Evolutionary conservation across 1,140 invertebrate species (phyloP).

Genomic region (Listronotus oregonensis): DNA sequence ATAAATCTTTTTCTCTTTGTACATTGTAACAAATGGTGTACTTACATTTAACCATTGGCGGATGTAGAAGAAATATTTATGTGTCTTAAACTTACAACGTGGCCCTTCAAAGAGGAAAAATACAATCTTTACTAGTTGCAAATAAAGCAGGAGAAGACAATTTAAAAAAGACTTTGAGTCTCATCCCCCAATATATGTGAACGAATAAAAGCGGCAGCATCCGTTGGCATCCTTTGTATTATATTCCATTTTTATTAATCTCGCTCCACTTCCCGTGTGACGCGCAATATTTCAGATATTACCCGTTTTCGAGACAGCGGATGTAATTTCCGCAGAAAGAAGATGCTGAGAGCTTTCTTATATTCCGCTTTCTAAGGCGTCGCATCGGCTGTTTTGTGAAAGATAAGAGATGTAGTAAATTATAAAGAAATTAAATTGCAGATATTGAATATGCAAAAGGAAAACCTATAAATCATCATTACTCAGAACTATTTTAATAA

Average conservation of each 20-base stretch:
- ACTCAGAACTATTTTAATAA: too few relatives aligned
- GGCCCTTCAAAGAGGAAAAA: too few relatives aligned
- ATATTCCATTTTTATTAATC: conserved; percentile 37
- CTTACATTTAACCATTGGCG: too few relatives aligned
- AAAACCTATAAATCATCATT: too few relatives aligned
- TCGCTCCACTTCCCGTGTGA: conserved; percentile 38
- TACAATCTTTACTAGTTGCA: too few relatives aligned
- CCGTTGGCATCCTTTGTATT: conserved; percentile 32
- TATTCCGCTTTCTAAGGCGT: conserved; percentile 24
- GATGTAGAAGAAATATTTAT: too few relatives aligned
- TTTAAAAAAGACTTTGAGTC: conserved; percentile 2
- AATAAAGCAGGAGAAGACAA: neutral
- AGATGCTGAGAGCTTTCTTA: conserved; percentile 31
- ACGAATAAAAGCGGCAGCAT: conserved; percentile 21
- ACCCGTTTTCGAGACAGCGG: conserved; percentile 36
- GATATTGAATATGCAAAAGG: too few relatives aligned
- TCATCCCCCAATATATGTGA: conserved; percentile 18
- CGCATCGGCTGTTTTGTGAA: conserved; percentile 14
- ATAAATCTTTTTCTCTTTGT: too few relatives aligned
- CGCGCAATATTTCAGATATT: conserved; percentile 40
- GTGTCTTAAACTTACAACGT: too few relatives aligned
- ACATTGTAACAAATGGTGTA: too few relatives aligned
- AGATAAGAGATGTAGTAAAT: neutral
- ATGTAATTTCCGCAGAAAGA: conserved; percentile 35
- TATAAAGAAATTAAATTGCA: too few relatives aligned